These are phyloP conservation scores for Enteromius paludinosus DNA, from an alignment of 2,797 vertebrate genomes.

Conservation along the genomic window DNA sequence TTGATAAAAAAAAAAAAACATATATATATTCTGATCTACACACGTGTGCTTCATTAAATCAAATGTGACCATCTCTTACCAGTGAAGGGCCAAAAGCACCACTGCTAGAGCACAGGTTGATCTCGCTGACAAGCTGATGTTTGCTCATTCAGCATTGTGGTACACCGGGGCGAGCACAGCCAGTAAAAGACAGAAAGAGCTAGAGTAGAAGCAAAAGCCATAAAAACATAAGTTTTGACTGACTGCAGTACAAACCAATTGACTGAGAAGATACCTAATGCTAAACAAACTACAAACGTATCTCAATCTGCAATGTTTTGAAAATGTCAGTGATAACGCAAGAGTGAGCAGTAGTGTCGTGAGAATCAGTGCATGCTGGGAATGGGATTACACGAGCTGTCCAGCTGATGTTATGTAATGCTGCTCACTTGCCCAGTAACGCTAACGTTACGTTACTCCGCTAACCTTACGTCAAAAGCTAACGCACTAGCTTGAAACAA, in stretches of 20 bases:
- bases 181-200: slow-evolving; percentile 11
- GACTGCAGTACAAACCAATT: no score
- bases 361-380: not conserved
- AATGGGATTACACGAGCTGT: not conserved
- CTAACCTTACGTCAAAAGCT: not conserved
- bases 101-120: slow-evolving; percentile 48
- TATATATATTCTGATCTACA: not conserved
- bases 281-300: not conserved
- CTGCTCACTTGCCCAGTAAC: not conserved
- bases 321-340: not conserved
- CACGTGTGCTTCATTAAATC: not conserved
- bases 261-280: not conserved
- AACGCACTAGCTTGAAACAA: not conserved
- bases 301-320: not conserved
- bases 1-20: no score
- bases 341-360: not conserved
- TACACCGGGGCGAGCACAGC: not conserved
- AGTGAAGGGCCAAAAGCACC: slow-evolving; percentile 16
- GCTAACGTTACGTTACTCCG: not conserved
- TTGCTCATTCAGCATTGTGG: slow-evolving; percentile 49
- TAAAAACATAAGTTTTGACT: not conserved
- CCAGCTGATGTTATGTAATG: slow-evolving; percentile 3
- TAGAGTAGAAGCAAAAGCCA: slow-evolving; percentile 30
- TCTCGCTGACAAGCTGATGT: slow-evolving; percentile 41
- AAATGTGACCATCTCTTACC: slow-evolving; percentile 38